Base-by-base conservation (phyloP, 2,888 invertebrate species). In the Coelinius sp. region DNA sequence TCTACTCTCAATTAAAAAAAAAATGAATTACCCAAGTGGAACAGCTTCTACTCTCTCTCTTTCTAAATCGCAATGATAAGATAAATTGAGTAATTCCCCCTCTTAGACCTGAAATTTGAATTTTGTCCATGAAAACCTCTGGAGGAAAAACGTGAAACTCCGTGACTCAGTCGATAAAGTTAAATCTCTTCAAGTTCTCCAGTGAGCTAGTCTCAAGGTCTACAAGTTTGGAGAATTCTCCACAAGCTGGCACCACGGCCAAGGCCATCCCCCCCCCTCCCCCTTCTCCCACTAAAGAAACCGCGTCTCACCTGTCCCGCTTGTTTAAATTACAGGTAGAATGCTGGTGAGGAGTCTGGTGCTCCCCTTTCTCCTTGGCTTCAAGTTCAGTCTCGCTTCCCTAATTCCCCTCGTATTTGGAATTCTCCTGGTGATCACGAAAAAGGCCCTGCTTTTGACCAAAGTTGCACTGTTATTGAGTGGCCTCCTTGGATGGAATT, bases 381-480 rank as follows among this genome's bases (percentile, higher is more conserved):
- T 95, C 77, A 95, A 95, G 88, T 94, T 95, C 82, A 94, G 94
- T 82, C 88, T 95, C 52, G 91, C 93, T 0, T 93, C 94, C 0
- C 84, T 95, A 72, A 88, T 95, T 14, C 95, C 95, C 0, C 83
- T 95, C 65, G 82, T 95, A 7, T 91, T 95, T 74, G 94, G 94
- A 0, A 83, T 92, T 7, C 86, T 95, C 41, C 90, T 94, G 56
- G 81, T 95, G 49, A 89, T 95, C 1, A 92, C 94, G 20, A 95
- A 95, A 82, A 95, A 95, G 82, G 94, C 94, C 0, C 90, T 94
- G 53, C 83, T 95, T 1, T 82, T 95, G 14, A 93, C 93, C 56
- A 95, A 95, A 84, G 75, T 95, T 64, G 94, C 94, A 0, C 86
- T 95, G 7, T 87, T 94, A 65, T 89, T 94, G 10, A 92, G 92